phyloP scores from a whole-genome alignment of 2,888 invertebrate genomes.

The Abscondita cerata region DNA sequence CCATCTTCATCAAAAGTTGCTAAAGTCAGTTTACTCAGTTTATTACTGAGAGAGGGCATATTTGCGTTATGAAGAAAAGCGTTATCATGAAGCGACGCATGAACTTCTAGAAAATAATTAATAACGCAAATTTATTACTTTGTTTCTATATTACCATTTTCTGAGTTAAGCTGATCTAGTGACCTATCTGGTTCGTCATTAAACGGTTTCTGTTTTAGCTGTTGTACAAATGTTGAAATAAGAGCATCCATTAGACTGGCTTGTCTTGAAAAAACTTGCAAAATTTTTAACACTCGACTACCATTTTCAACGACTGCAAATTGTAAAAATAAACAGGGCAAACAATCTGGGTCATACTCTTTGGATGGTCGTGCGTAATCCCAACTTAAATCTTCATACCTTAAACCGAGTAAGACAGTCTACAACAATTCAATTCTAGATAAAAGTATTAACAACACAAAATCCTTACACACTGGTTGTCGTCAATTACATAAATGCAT shows the following conservation, averaged over 20 bases:
- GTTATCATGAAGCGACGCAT: slow-evolving; percentile 57
- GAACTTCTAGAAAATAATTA: slow-evolving; percentile 54
- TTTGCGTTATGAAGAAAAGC: slow-evolving; percentile 60
- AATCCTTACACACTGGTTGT: slow-evolving; percentile 76
- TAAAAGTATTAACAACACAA: background rate
- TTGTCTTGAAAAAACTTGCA: slow-evolving; percentile 76
- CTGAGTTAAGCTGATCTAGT: slow-evolving; percentile 48
- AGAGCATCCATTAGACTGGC: slow-evolving; percentile 88
- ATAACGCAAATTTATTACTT: background rate
- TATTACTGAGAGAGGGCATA: slow-evolving; percentile 75
- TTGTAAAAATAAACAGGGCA: slow-evolving; percentile 92
- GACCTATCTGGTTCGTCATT: slow-evolving; percentile 61
- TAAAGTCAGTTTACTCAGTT: slow-evolving; percentile 82
- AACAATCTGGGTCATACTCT: slow-evolving; percentile 82
- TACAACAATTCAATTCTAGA: slow-evolving; percentile 54
- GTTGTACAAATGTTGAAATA: slow-evolving; percentile 82
- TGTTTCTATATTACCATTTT: slow-evolving; percentile 46
- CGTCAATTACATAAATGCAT: slow-evolving; percentile 87
- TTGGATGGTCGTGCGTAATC: slow-evolving; percentile 89
- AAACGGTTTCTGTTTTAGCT: slow-evolving; percentile 63
- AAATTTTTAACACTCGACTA: slow-evolving; percentile 78
- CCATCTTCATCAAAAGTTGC: slow-evolving; percentile 92
- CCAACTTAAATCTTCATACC: slow-evolving; percentile 92
- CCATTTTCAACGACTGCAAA: slow-evolving; percentile 83
- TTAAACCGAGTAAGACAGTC: slow-evolving; percentile 83